Evolutionary conservation across 2,797 vertebrate species (phyloP).

Genomic region (Mycteria americana): DNA sequence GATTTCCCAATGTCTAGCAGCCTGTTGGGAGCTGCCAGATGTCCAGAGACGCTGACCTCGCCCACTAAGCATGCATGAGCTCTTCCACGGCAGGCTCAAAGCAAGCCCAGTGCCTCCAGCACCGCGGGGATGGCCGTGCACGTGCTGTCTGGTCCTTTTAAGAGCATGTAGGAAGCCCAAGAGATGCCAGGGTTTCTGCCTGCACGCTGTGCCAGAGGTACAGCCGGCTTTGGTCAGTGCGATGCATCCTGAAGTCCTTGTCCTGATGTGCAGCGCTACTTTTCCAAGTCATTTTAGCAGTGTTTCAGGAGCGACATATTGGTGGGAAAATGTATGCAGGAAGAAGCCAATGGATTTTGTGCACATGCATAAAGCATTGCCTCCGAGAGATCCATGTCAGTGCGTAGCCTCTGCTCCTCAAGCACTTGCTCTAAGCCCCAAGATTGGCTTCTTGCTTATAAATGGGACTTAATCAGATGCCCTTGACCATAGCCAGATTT

Average conservation of each 20-base stretch:
- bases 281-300: neutral
- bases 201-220: neutral
- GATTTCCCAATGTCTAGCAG: constrained; percentile 38
- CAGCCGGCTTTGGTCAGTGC: fast-evolving
- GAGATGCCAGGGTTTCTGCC: neutral
- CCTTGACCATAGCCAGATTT: neutral
- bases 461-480: neutral
- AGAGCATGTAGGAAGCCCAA: neutral
- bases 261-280: neutral
- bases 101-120: neutral
- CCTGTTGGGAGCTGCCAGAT: constrained; percentile 37
- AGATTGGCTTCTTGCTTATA: neutral
- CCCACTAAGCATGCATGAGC: neutral
- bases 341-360: neutral
- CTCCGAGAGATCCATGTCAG: neutral
- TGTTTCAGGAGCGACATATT: neutral
- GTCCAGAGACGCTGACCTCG: constrained; percentile 18
- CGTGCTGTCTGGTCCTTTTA: neutral
- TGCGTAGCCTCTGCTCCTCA: fast-evolving
- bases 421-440: neutral
- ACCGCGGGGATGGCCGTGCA: fast-evolving
- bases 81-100: neutral
- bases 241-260: neutral
- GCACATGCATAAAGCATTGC: neutral
- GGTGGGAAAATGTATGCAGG: neutral